phyloP scores from a whole-genome alignment of 1,140 invertebrate species.

The Diorhabda elongata region DNA sequence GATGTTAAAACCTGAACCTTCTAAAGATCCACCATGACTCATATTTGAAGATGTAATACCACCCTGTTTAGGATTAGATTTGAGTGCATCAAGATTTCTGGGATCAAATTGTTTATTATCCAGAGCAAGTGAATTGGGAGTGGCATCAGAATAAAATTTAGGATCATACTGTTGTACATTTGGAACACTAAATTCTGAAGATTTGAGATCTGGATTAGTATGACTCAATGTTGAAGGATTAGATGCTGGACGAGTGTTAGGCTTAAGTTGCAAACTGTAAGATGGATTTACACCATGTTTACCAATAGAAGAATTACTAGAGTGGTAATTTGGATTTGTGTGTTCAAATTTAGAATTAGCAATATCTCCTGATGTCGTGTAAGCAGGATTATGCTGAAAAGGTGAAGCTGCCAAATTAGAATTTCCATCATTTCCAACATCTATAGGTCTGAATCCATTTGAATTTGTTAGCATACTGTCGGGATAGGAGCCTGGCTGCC shows the following conservation, averaged over 20 bases:
- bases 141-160: too few species aligned
- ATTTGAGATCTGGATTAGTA: too few species aligned
- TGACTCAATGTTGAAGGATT: too few species aligned
- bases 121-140: too few species aligned
- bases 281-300: neutral
- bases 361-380: neutral
- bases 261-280: neutral
- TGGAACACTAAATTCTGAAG: too few species aligned
- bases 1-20: too few species aligned
- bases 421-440: neutral
- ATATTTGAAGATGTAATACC: too few species aligned
- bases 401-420: neutral
- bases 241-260: neutral
- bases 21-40: too few species aligned
- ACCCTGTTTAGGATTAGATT: too few species aligned
- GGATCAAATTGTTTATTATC: too few species aligned
- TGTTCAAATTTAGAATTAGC: neutral
- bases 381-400: neutral
- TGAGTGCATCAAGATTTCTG: too few species aligned
- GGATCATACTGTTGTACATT: too few species aligned
- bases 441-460: constrained; percentile 12
- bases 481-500: constrained; percentile 11
- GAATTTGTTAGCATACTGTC: neutral
- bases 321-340: neutral
- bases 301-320: neutral